phyloP scores from a whole-genome alignment of 2,113 vertebrate species.

The Quiscalus mexicanus region DNA sequence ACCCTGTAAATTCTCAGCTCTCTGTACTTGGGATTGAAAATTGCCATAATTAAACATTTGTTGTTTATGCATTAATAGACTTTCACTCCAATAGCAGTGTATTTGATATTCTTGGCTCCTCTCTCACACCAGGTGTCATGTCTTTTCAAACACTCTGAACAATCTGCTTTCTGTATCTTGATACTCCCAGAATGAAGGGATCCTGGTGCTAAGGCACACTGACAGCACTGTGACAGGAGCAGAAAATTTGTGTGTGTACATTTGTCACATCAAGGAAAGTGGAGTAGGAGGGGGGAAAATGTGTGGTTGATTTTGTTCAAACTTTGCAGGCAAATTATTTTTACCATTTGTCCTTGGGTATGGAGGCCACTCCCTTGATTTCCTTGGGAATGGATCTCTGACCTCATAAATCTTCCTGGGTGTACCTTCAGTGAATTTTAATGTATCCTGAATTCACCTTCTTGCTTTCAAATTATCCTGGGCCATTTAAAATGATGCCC shows the following conservation, averaged over 20 bases:
- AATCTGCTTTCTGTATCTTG: neutral
- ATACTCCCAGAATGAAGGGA: neutral
- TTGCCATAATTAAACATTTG: neutral
- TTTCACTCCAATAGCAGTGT: neutral
- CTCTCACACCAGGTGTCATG: neutral
- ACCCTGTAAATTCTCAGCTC: neutral
- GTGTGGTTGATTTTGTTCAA: neutral
- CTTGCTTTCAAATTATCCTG: neutral
- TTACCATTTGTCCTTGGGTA: neutral
- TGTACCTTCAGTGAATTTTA: neutral
- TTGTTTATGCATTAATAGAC: neutral
- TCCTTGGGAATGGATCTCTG: neutral
- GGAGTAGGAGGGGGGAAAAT: neutral
- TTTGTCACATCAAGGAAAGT: neutral
- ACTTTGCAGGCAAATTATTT: neutral
- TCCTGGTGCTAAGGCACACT: neutral
- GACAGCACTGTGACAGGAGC: neutral
- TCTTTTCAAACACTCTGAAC: neutral
- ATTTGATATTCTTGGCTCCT: neutral
- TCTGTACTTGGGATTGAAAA: neutral
- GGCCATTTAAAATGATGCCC: conserved; percentile 1
- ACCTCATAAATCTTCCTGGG: neutral
- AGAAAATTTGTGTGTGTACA: neutral
- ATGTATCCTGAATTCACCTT: neutral
- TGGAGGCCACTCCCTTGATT: neutral